Evolutionary conservation across 2,797 vertebrate genomes (phyloP).

Genomic region (Percopsis omiscomaycus): DNA sequence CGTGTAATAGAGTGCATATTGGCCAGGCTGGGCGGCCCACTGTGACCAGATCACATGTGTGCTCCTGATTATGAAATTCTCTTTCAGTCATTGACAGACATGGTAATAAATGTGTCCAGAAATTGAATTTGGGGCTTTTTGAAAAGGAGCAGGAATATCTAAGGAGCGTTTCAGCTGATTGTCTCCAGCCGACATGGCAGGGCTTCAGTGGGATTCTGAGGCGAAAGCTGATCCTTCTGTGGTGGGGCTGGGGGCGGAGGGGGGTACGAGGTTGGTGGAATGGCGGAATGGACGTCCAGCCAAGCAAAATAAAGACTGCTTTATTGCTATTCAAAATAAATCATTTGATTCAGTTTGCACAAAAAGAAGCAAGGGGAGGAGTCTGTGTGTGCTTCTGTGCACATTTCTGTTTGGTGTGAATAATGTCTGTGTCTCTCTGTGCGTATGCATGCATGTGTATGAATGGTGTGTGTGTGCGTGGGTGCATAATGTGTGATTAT

Average conservation of each 20-base stretch:
- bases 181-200: slow-evolving; percentile 94
- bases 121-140: slow-evolving; percentile 97
- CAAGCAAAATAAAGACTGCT: slow-evolving; percentile 93
- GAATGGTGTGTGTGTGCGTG: slow-evolving; percentile 15
- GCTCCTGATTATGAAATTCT: slow-evolving; percentile 92
- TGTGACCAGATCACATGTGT: slow-evolving; percentile 86
- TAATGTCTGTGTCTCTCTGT: slow-evolving; percentile 37
- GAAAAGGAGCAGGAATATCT: slow-evolving; percentile 95
- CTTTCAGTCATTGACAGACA: slow-evolving; percentile 96
- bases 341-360: slow-evolving; percentile 91
- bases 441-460: slow-evolving; percentile 3
- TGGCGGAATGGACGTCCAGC: slow-evolving; percentile 77
- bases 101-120: slow-evolving; percentile 99
- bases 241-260: slow-evolving; percentile 70
- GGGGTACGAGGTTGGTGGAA: slow-evolving; percentile 53
- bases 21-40: slow-evolving; percentile 71
- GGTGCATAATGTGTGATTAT: slow-evolving; percentile 15
- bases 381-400: slow-evolving; percentile 42
- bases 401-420: slow-evolving; percentile 27
- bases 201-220: slow-evolving; percentile 88
- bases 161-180: slow-evolving; percentile 94
- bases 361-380: slow-evolving; percentile 73
- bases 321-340: slow-evolving; percentile 91
- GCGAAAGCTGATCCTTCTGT: slow-evolving; percentile 88
- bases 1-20: slow-evolving; percentile 80